Percentiles rank a stretch among this genome's conserved stretches.
These are phyloP conservation scores for Ectropis crepuscularia DNA, from an alignment of 2,888 invertebrate species.

Conservation along the genomic window DNA sequence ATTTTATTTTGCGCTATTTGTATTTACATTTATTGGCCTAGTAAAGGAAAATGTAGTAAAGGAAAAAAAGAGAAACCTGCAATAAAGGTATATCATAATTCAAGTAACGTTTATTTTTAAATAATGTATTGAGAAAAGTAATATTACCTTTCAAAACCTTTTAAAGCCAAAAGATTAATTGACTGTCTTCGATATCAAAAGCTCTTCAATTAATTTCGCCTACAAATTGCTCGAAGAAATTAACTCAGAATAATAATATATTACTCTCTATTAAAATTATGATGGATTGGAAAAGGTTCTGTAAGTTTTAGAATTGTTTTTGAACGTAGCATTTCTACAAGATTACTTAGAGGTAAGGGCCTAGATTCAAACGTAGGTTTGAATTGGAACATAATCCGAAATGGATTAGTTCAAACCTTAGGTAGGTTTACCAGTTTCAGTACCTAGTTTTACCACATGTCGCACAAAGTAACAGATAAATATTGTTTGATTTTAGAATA, in stretches of 20 bases:
- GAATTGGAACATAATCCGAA: too few species aligned
- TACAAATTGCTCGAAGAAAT: constrained; percentile 17
- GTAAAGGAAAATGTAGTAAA: too few species aligned
- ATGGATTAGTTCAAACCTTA: not conserved
- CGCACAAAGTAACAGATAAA: too few species aligned
- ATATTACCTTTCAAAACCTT: not conserved
- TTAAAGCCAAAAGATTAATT: constrained; percentile 20
- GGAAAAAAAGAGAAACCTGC: not conserved
- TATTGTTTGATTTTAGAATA: too few species aligned
- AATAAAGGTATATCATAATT: not conserved
- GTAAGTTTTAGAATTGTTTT: not conserved
- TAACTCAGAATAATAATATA: constrained; percentile 4
- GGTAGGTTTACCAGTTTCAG: too few species aligned
- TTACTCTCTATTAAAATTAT: constrained; percentile 9
- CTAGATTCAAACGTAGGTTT: not conserved
- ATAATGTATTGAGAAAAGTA: not conserved
- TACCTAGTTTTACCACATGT: too few species aligned
- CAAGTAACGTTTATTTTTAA: too few species aligned
- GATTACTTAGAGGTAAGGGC: not conserved
- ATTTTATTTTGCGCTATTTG: too few species aligned
- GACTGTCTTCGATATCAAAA: constrained; percentile 16
- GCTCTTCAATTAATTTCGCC: constrained; percentile 21
- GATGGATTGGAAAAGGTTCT: constrained; percentile 9
- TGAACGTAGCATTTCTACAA: not conserved
- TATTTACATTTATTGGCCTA: too few species aligned